A percentile compares a stretch with the other conserved stretches of the same genome.
These are phyloP conservation scores for Salmo trutta DNA, from an alignment of 2,797 vertebrate species.

Conservation along the genomic window DNA sequence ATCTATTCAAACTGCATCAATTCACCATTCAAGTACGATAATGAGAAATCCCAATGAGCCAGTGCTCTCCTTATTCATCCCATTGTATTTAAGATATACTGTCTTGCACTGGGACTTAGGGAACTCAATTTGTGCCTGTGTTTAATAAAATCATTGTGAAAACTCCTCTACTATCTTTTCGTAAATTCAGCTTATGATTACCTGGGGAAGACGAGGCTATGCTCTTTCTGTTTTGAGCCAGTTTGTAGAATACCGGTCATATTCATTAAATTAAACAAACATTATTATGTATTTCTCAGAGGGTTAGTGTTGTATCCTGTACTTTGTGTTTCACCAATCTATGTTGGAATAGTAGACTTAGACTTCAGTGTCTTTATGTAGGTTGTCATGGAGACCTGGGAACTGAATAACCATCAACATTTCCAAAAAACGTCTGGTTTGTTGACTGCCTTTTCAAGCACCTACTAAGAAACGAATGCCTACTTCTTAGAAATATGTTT, in stretches of 20 bases:
- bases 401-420: conserved; percentile 34
- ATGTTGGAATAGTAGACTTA: neutral
- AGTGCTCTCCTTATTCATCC: neutral
- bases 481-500: conserved; percentile 1
- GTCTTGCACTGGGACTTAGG: neutral
- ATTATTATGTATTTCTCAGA: neutral
- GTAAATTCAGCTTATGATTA: neutral
- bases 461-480: neutral
- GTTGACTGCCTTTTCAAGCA: neutral
- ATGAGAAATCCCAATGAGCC: conserved; percentile 1
- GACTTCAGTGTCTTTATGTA: neutral
- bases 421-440: neutral
- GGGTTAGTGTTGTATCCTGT: neutral
- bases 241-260: neutral
- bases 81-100: conserved; percentile 4
- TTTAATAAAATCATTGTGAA: neutral
- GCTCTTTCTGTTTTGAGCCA: neutral
- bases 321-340: neutral
- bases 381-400: conserved; percentile 37
- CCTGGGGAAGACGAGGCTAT: neutral
- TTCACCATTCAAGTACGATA: neutral
- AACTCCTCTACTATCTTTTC: neutral
- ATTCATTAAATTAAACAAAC: conserved; percentile 7
- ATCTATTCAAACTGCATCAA: neutral
- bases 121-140: conserved; percentile 1